Percentiles rank a stretch among this genome's conserved stretches.
Conservation (phyloP, 2,888 invertebrate species). For the Cosmia trapezina region DNA sequence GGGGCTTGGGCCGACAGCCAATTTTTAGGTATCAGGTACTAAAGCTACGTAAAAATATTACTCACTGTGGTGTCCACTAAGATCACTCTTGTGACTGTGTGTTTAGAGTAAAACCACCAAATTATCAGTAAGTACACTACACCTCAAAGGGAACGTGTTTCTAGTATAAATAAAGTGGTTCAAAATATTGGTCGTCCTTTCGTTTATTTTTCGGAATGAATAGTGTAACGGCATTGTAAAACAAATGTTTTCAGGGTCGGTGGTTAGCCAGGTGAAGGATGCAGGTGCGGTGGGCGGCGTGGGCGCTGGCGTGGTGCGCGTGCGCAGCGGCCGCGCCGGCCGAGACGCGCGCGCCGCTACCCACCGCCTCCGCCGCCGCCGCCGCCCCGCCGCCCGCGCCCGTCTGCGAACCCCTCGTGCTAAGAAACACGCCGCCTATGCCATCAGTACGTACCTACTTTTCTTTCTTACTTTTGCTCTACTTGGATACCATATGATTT, state of each 20-base stretch:
- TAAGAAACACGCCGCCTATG: slow-evolving; percentile 78
- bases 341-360: slow-evolving; percentile 73
- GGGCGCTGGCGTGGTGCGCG: slow-evolving; percentile 87
- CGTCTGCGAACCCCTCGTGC: slow-evolving; percentile 78
- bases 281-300: slow-evolving; percentile 76
- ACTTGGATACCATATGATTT: neutral
- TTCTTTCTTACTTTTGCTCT: neutral
- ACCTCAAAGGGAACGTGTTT: too few species aligned
- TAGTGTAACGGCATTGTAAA: neutral
- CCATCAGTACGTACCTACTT: slow-evolving; percentile 73
- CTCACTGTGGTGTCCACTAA: too few species aligned
- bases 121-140: too few species aligned
- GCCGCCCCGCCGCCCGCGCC: slow-evolving; percentile 57
- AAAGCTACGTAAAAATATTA: too few species aligned
- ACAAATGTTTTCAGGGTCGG: slow-evolving; percentile 55
- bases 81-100: too few species aligned
- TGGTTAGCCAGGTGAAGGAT: slow-evolving; percentile 79
- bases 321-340: slow-evolving; percentile 83
- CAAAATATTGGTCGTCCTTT: neutral
- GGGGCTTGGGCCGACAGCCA: too few species aligned
- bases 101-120: too few species aligned
- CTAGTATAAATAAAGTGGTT: neutral
- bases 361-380: slow-evolving; percentile 68
- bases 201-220: neutral
- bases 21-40: too few species aligned